Evolutionary conservation across 64 coral and sea anemone genomes (phyloP).

Genomic region (Pachyseris speciosa): DNA sequence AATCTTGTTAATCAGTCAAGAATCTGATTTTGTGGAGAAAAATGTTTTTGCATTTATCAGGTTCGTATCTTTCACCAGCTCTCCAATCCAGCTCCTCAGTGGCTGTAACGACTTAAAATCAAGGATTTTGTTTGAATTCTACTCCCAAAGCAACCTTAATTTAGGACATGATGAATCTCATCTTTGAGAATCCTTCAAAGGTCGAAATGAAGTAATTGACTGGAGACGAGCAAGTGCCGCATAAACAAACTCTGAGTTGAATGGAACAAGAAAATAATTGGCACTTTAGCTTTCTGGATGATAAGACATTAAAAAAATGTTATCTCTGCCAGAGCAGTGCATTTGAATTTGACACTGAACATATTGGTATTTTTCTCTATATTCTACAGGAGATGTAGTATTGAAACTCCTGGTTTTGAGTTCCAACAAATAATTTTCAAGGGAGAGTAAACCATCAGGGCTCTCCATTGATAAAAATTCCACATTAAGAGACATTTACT

Average conservation of each 20-base stretch:
- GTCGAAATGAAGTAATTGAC: background rate
- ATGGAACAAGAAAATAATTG: background rate
- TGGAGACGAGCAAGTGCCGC: background rate
- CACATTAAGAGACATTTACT: background rate
- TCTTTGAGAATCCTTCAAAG: background rate
- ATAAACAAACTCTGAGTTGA: background rate
- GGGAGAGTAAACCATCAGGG: background rate
- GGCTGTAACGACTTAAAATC: too few relatives aligned
- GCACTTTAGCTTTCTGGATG: conserved; percentile 14
- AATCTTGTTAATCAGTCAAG: background rate
- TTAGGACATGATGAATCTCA: too few relatives aligned
- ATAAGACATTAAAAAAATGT: conserved; percentile 26
- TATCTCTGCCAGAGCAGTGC: conserved; percentile 1
- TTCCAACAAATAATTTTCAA: conserved; percentile 1
- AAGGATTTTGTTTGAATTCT: too few relatives aligned
- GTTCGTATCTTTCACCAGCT: background rate
- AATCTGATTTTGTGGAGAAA: background rate
- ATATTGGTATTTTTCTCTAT: background rate
- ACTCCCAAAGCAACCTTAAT: too few relatives aligned
- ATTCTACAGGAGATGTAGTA: background rate
- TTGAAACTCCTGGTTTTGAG: background rate
- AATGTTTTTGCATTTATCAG: background rate
- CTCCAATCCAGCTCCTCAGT: background rate
- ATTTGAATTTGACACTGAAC: conserved; percentile 3
- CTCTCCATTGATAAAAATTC: conserved; percentile 7